Evolutionary conservation across 2,888 invertebrate genomes (phyloP), one percentile per base, ranked within the genome.

Genomic region (Pterobdella sp.): DNA sequence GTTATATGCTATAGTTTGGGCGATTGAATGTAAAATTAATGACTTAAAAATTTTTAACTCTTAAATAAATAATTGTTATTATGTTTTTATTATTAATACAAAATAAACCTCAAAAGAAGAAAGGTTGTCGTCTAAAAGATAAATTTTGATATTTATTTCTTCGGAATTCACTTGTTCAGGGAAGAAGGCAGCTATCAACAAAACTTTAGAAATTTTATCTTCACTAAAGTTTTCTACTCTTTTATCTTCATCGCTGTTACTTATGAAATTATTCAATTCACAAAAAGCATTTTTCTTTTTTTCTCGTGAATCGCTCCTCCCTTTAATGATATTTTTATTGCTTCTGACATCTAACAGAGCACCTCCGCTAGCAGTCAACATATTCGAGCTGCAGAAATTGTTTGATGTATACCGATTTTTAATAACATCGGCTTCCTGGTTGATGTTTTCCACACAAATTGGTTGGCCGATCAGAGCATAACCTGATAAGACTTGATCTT

Each of bases 381-480:
- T n/a, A n/a, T n/a, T n/a, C n/a, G n/a, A n/a, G n/a, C n/a, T n/a
- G n/a, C n/a, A n/a, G n/a, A n/a, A n/a, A n/a, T n/a, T n/a, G n/a
- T n/a, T n/a, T n/a, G n/a, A n/a, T n/a, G n/a, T n/a, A n/a, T n/a
- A n/a, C n/a, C n/a, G n/a, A n/a, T n/a, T n/a, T n/a, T n/a, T n/a
- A n/a, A n/a, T n/a, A n/a, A n/a, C n/a, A n/a, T n/a, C n/a, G n/a
- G n/a, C n/a, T n/a, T n/a, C n/a, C n/a, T n/a, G n/a, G n/a, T 42
- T 42, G 18, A 42, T 42, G 18, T 42, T 42, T 42, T 14, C 42
- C 10, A 14, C 42, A 42, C 42, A 56, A 14, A 26, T 3, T 56
- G n/a, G 60, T 26, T 56, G 60, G n/a, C 60, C 60, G 26, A 56
- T 56, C 3, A 56, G 60, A n/a, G 60, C 60, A n/a, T 56, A 56